Evolutionary conservation across 2,113 vertebrate species (phyloP).

Genomic region (Corythornis madagascariensis): DNA sequence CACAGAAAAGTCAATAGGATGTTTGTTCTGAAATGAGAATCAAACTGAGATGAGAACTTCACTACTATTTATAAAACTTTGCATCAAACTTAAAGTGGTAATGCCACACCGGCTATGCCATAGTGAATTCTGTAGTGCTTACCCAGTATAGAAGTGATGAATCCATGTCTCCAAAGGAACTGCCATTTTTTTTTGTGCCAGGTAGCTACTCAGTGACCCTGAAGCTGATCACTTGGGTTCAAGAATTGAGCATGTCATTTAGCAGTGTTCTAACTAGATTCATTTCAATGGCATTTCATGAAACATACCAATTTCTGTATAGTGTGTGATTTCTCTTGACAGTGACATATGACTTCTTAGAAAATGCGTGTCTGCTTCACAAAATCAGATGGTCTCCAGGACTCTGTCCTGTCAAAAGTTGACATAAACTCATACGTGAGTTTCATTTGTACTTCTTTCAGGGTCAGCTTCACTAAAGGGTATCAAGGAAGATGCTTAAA

Average conservation of each 20-base stretch:
- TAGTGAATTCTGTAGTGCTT: background rate
- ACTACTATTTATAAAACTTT: background rate
- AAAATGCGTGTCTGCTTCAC: background rate
- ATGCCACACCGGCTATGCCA: background rate
- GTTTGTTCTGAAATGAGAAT: slow-evolving; percentile 12
- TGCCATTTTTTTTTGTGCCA: background rate
- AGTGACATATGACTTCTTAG: background rate
- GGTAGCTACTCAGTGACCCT: background rate
- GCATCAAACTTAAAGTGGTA: background rate
- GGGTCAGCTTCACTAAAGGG: background rate
- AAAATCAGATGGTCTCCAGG: background rate
- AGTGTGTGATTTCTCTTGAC: background rate
- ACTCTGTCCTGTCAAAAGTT: background rate
- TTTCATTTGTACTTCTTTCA: background rate
- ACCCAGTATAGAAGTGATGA: background rate
- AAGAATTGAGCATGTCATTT: background rate
- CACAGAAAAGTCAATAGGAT: background rate
- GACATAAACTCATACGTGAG: background rate
- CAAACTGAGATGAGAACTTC: background rate
- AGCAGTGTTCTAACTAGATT: background rate
- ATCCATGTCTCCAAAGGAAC: background rate
- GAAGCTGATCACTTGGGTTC: background rate
- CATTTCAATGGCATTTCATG: background rate
- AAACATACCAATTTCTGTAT: background rate
- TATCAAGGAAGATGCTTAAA: background rate